Evolutionary conservation across 2,797 vertebrate genomes (phyloP).

Genomic region (Acipenser oxyrinchus): DNA sequence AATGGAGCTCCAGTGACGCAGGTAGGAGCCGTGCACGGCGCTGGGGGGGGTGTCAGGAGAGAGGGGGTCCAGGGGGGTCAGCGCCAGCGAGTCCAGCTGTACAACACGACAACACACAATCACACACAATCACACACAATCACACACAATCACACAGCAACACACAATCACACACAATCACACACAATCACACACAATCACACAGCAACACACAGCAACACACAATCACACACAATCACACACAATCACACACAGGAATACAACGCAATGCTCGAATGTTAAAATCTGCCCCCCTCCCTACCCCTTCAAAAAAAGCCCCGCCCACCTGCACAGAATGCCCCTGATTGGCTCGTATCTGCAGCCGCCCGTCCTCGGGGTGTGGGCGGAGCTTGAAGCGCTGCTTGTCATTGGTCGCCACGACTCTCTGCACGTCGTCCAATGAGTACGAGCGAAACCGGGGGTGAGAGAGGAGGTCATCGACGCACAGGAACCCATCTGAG

Average conservation of each 20-base stretch:
- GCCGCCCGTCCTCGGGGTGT: slow-evolving; percentile 47
- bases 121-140: too few relatives aligned
- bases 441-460: slow-evolving; percentile 63
- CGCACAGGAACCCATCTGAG: slow-evolving; percentile 74
- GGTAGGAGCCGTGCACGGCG: slow-evolving; percentile 76
- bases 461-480: slow-evolving; percentile 63
- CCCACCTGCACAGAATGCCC: slow-evolving; percentile 77
- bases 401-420: slow-evolving; percentile 70
- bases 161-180: too few relatives aligned
- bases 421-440: slow-evolving; percentile 60
- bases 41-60: slow-evolving; percentile 56
- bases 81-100: slow-evolving; percentile 67
- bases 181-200: too few relatives aligned
- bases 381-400: slow-evolving; percentile 66
- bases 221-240: too few relatives aligned
- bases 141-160: neutral
- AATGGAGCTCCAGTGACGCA: slow-evolving; percentile 71
- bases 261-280: too few relatives aligned
- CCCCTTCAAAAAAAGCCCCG: neutral
- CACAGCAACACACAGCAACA: too few relatives aligned
- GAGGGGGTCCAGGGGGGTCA: slow-evolving; percentile 51
- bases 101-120: neutral
- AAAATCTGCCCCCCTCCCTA: neutral
- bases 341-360: slow-evolving; percentile 81
- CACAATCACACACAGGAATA: too few relatives aligned